Percentiles rank a stretch among this genome's conserved stretches.
phyloP scores from a whole-genome alignment of 2,797 vertebrate genomes.

The Crossoptilon crossoptilon region DNA sequence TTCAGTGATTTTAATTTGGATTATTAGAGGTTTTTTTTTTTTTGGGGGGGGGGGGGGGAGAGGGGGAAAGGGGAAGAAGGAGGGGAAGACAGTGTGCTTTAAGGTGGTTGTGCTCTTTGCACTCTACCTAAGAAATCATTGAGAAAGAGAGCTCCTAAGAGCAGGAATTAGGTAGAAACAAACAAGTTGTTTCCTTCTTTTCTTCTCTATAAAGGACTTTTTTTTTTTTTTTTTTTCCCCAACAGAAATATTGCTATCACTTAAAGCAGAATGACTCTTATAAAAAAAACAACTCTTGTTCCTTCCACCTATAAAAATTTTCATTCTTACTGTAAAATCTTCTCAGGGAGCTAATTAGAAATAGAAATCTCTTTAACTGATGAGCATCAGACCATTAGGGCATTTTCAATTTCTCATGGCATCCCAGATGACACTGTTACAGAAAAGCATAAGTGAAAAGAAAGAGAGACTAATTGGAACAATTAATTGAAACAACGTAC shows the following conservation, averaged over 20 bases:
- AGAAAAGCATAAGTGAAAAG: constrained; percentile 63
- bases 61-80: too few species aligned
- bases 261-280: neutral
- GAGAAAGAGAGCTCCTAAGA: neutral
- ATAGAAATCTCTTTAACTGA: constrained; percentile 74
- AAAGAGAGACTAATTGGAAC: constrained; percentile 76
- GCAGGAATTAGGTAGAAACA: neutral
- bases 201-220: neutral
- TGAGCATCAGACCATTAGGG: constrained; percentile 71
- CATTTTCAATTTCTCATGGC: constrained; percentile 73
- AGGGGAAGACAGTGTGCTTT: neutral
- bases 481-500: constrained; percentile 81
- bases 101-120: neutral
- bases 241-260: neutral
- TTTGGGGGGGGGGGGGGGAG: too few species aligned
- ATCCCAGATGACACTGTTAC: constrained; percentile 74
- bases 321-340: constrained; percentile 31
- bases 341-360: constrained; percentile 73
- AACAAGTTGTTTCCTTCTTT: neutral
- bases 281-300: neutral
- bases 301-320: neutral
- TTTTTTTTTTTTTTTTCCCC: neutral
- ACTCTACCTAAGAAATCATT: neutral
- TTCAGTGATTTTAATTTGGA: neutral
- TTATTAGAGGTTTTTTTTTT: neutral